phyloP scores from a whole-genome alignment of 2,113 vertebrate genomes.

The Marcusenius ussheri region DNA sequence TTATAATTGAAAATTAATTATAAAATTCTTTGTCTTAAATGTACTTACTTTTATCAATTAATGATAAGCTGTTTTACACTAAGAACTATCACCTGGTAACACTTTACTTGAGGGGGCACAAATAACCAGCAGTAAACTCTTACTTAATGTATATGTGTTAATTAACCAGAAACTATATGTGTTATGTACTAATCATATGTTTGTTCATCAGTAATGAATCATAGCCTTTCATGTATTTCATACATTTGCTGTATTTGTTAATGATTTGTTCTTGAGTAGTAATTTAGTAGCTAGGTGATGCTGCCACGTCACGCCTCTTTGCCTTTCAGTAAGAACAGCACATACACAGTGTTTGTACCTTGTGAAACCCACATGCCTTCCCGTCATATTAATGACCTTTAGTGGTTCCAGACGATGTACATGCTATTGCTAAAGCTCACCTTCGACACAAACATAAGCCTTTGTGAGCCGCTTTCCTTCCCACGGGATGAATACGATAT shows the following conservation, averaged over 20 bases:
- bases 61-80: neutral
- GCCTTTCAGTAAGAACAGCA: neutral
- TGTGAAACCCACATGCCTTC: neutral
- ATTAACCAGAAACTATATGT: neutral
- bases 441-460: neutral
- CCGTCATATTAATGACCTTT: neutral
- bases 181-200: neutral
- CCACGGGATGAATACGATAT: neutral
- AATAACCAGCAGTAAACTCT: neutral
- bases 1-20: slow-evolving; percentile 4
- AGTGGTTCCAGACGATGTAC: neutral
- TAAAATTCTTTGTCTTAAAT: slow-evolving; percentile 18
- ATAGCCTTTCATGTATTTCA: neutral
- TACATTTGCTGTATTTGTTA: neutral
- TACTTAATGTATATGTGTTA: neutral
- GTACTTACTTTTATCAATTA: slow-evolving; percentile 13
- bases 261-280: neutral
- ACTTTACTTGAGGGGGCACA: neutral
- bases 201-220: neutral
- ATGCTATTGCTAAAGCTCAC: neutral
- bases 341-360: neutral
- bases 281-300: neutral
- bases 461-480: neutral
- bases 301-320: neutral
- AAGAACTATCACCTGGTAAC: neutral